Conservation (phyloP, 23 tunicate genomes). For the Ciona savignyi region DNA sequence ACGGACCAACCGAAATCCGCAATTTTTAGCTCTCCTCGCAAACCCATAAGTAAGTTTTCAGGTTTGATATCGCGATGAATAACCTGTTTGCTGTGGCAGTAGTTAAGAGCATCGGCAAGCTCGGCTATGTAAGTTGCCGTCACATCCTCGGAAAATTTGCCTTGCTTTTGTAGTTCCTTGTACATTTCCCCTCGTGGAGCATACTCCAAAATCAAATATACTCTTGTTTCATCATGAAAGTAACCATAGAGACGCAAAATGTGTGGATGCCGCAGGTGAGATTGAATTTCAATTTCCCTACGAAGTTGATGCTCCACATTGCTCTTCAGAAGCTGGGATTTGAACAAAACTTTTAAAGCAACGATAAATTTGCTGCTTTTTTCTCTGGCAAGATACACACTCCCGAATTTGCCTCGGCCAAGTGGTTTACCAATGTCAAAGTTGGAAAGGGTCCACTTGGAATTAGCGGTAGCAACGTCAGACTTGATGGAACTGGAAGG, state of each 20-base stretch:
- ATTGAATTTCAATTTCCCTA: constrained; percentile 94
- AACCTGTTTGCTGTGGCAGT: constrained; percentile 89
- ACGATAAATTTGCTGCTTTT: constrained; percentile 84
- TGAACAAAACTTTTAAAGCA: constrained; percentile 76
- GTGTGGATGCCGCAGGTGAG: constrained; percentile 90
- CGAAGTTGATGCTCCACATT: constrained; percentile 87
- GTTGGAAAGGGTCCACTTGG: constrained; percentile 64
- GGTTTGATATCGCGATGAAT: constrained; percentile 96
- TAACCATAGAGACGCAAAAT: constrained; percentile 77
- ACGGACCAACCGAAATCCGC: constrained; percentile 99
- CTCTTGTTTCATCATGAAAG: constrained; percentile 80
- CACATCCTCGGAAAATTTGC: constrained; percentile 51
- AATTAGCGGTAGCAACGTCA: not conserved
- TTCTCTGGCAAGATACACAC: constrained; percentile 90
- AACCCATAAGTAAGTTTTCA: constrained; percentile 89
- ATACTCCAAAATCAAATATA: constrained; percentile 82
- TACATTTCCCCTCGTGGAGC: constrained; percentile 93
- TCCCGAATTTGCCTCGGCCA: constrained; percentile 91
- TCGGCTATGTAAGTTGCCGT: constrained; percentile 90
- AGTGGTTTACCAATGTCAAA: constrained; percentile 96
- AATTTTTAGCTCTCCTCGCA: constrained; percentile 88
- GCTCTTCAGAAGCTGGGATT: constrained; percentile 87
- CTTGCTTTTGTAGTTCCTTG: constrained; percentile 71
- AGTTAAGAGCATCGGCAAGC: constrained; percentile 84
- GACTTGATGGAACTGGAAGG: too few species aligned